Base-by-base conservation (phyloP, 2,797 vertebrate species). In the Rallus crepitans region DNA sequence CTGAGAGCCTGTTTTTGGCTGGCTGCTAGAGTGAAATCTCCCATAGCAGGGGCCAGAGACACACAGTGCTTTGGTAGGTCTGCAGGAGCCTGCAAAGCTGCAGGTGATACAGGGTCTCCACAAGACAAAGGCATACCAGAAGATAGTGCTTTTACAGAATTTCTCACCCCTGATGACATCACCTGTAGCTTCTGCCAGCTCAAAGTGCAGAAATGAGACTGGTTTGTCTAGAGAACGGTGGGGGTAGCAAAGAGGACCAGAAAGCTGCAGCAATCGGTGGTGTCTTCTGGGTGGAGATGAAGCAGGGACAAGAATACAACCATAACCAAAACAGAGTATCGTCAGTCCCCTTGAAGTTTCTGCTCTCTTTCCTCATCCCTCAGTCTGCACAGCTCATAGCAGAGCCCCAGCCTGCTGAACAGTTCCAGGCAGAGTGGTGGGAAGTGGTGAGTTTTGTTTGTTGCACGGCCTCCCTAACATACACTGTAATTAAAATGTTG, bases 401-500 rank as follows among this genome's bases (percentile, higher is more conserved):
- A 71, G 53, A 57, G 84, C 60, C 79, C 80, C 93, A 87, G 82
- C 20, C 16, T 59, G 91, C 78, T 37, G 8, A 21, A 48, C 72
- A 72, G 37, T 91, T 96, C 76, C 87, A 90, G 8, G 13, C 11
- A 8, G 47, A 55, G 73, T 15, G 90, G 60, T 57, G 60, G 89
- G 59, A 88, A 93, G 94, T 40, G 90, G 76, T n/a, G 93, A 87
- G 70, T 95, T 97, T 96, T 98, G 98, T 98, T 97, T 98, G 96
- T 98, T 87, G 90, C 93, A 39, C 0, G 85, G 97, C 96, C 97
- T 96, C 86, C 97, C 94, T 94, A 86, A 83, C 92, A 91, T 15
- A 81, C 39, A 0, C 95, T 96, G 98, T 98, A 98, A 98, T 98
- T 98, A 98, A 98, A 98, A 98, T 75, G 94, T 97, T 98, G 98